These are phyloP conservation scores for Gouania willdenowi DNA, from an alignment of 2,797 vertebrate species.

Conservation along the genomic window DNA sequence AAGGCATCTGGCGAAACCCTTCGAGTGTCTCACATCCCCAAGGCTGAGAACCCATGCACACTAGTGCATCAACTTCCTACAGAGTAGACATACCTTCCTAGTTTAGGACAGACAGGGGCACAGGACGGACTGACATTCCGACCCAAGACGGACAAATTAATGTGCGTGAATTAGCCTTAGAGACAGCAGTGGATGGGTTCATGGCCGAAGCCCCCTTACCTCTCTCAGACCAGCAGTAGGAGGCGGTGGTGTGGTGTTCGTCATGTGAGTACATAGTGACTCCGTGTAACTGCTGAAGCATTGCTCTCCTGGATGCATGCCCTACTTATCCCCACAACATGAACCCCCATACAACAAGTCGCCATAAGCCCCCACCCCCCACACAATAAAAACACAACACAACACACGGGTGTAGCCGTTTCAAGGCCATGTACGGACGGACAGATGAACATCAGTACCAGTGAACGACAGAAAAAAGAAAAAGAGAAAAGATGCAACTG, in stretches of 20 bases:
- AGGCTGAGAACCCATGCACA: no score
- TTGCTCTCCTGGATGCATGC: slow-evolving; percentile 84
- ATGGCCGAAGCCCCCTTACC: slow-evolving; percentile 74
- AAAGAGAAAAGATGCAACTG: slow-evolving; percentile 56
- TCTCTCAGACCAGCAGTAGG: slow-evolving; percentile 79
- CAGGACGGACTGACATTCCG: slow-evolving; percentile 50
- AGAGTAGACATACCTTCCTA: no score
- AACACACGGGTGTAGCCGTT: slow-evolving; percentile 17
- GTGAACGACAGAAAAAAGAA: slow-evolving; percentile 51
- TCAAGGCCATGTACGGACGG: slow-evolving; percentile 33
- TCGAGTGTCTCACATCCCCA: no score
- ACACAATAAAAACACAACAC: slow-evolving; percentile 13
- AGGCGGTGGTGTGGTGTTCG: slow-evolving; percentile 72
- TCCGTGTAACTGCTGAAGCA: slow-evolving; percentile 88
- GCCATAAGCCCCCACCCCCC: slow-evolving; percentile 28
- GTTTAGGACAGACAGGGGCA: slow-evolving; percentile 44
- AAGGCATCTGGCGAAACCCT: no score
- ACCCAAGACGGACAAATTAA: slow-evolving; percentile 30
- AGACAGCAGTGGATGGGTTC: slow-evolving; percentile 30
- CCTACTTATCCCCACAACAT: slow-evolving; percentile 71
- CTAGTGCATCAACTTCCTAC: no score
- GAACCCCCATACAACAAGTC: slow-evolving; percentile 46
- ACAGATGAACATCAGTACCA: slow-evolving; percentile 52
- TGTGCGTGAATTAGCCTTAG: slow-evolving; percentile 25
- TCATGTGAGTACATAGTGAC: slow-evolving; percentile 86